phyloP scores from a whole-genome alignment of 30 jellyfish, hydroid and myxozoan genomes.

The Aurelia coerulea region DNA sequence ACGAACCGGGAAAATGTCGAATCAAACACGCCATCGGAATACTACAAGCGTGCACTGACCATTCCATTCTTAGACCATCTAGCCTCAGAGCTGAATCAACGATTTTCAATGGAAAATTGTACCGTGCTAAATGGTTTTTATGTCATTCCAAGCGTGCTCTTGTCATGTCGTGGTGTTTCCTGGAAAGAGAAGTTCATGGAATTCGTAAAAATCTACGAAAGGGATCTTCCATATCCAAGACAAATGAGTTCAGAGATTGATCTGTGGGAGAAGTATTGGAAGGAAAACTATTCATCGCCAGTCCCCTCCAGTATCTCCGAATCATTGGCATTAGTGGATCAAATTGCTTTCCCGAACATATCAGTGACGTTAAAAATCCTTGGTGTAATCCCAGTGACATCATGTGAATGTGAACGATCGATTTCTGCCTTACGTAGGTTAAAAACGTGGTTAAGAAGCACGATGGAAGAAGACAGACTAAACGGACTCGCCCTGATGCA shows the following conservation, averaged over 20 bases:
- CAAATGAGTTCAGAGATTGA: too few relatives aligned
- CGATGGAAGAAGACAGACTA: constrained; percentile 9
- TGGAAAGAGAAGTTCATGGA: constrained; percentile 28
- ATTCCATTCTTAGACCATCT: constrained; percentile 6
- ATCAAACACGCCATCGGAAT: neutral
- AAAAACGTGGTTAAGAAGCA: constrained; percentile 17
- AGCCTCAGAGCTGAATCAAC: neutral
- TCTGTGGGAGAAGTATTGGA: too few relatives aligned
- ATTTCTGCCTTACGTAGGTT: constrained; percentile 14
- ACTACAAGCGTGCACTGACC: constrained; percentile 11
- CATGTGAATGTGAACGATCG: constrained; percentile 10
- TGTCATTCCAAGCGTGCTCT: constrained; percentile 17
- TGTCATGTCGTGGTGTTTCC: constrained; percentile 16
- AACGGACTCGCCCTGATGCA: constrained; percentile 41
- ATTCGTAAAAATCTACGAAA: neutral
- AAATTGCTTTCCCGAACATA: constrained; percentile 15
- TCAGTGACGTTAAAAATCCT: neutral
- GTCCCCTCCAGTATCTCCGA: neutral
- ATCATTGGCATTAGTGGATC: constrained; percentile 10
- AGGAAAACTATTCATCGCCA: too few relatives aligned
- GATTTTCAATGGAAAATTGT: neutral
- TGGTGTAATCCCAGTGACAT: constrained; percentile 14
- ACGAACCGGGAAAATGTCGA: neutral
- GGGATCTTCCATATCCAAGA: constrained; percentile 13
- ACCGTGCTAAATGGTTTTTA: neutral